Evolutionary conservation across 2,113 vertebrate species (phyloP), one percentile per base, ranked within the genome.

Genomic region (Callaeas wilsoni): DNA sequence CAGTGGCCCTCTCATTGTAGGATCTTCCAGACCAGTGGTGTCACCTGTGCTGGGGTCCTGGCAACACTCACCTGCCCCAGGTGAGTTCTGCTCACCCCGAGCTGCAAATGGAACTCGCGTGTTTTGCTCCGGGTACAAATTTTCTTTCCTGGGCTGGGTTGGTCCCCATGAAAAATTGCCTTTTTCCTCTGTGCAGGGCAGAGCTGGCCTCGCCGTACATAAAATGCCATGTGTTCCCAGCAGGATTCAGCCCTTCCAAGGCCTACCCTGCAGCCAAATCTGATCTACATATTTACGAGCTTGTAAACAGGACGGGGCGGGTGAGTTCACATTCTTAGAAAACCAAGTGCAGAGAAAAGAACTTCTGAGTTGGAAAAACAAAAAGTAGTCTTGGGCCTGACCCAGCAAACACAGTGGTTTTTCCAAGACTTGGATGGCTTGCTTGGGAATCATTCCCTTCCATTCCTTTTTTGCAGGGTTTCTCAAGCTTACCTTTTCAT

Each of bases 311-410:
- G 90, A 93, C 57, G 2, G 82, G 92, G 96, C 1, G 92, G 94
- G 96, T 93, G 91, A 96, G 96, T 97, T 94, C 96, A 95, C 96
- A 96, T 97, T 97, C 96, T 97, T 97, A 92, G 95, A 97, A 96
- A 97, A 95, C 93, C 75, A 86, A 94, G 81, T 64, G 78, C 76
- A 42, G 77, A 93, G 95, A 95, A 96, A 89, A 94, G 91, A 90
- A 93, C 90, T 92, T 96, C 82, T 88, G 86, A 92, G 87, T 33
- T 93, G 94, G 89, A 95, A 94, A 96, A 97, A 95, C 95, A 96
- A 97, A 81, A 55, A 94, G 74, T 59, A 63, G 90, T 74, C 89
- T 90, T 95, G 93, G 93, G 92, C 78, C 39, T 0, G 4, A 35
- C 92, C 94, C 95, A 94, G 83, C 90, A 91, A 80, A 89, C 60